Evolutionary conservation across 2,113 vertebrate genomes (phyloP).

Genomic region (Pseudorectes ferrugineus): DNA sequence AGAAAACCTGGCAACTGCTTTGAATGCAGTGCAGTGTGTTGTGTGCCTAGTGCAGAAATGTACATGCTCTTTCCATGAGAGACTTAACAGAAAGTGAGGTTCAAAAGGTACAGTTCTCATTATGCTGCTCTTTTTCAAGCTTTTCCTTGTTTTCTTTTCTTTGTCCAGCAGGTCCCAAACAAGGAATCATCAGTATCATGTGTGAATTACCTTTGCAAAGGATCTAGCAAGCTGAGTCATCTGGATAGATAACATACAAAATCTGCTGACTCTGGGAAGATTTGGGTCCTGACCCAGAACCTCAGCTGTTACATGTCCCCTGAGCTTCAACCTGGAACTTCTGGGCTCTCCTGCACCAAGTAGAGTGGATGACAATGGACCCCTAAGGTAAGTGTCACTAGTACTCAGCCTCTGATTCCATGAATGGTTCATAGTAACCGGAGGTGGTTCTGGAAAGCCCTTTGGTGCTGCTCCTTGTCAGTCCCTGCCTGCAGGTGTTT

Average conservation of each 20-base stretch:
- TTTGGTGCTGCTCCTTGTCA: constrained; percentile 34
- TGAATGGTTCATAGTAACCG: neutral
- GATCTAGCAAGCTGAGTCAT: constrained; percentile 31
- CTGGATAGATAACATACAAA: constrained; percentile 16
- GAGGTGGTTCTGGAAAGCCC: neutral
- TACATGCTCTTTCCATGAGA: constrained; percentile 1
- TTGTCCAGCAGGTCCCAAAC: neutral
- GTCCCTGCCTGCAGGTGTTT: constrained; percentile 16
- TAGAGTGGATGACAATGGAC: neutral
- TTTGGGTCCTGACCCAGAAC: constrained; percentile 47
- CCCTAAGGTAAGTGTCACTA: constrained; percentile 30
- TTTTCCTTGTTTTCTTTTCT: neutral
- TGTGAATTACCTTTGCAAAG: constrained; percentile 41
- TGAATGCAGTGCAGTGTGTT: constrained; percentile 12
- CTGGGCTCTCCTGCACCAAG: neutral
- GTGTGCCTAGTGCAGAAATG: constrained; percentile 13
- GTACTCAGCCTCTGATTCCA: neutral
- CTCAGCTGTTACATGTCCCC: constrained; percentile 17
- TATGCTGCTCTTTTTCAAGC: neutral
- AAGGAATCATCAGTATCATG: constrained; percentile 6
- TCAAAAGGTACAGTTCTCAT: constrained; percentile 22
- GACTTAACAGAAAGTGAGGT: constrained; percentile 12
- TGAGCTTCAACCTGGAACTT: neutral
- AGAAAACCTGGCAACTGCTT: constrained; percentile 50
- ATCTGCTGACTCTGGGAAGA: constrained; percentile 56